Base-by-base conservation (phyloP, 2,113 vertebrate species). In the Coptodon bakossiorum region DNA sequence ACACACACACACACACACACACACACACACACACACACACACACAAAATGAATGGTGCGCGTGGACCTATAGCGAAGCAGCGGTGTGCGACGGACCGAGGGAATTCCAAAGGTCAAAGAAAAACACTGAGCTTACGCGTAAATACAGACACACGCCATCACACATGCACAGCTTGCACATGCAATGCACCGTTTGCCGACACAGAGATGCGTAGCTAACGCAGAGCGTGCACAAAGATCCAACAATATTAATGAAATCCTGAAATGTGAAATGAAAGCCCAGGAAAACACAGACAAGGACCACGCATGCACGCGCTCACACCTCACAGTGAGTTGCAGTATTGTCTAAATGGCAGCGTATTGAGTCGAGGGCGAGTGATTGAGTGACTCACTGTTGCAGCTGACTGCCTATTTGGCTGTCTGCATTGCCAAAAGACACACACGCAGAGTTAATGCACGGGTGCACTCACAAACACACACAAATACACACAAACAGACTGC, bases 31-130 rank as follows among this genome's bases (percentile, higher is more conserved):
- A 11, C 52, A 53, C 19, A 22, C 22, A 22, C 59, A 59, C 80
- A 50, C 14, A 79, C 10, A 76, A 17, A 71, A 38, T 56, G 43
- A 81, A 24, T 7, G 1, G 66, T 36, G 56, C 52, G 4, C 19
- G 6, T 56, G 59, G 19, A 85, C 19, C 85, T 79, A 86, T 79
- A 19, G 43, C 13, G 34, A 82, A 79, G 85, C 88, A 85, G 80
- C 5, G 1, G 52, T 34, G 87, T 79, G 80, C 14, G 17, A 82
- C 16, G 2, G 59, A 40, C 59, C 27, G 38, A 88, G 88, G 59
- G 80, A 86, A 82, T 87, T 91, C 83, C 80, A 92, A 91, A 93
- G 91, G 92, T 93, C 90, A 92, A 80, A 82, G 36, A 76, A 79
- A 88, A 87, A 84, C 66, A 78, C 7, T 12, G 86, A 82, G 84